phyloP scores from a whole-genome alignment of 1,140 invertebrate genomes.

The Pararge aegeria region DNA sequence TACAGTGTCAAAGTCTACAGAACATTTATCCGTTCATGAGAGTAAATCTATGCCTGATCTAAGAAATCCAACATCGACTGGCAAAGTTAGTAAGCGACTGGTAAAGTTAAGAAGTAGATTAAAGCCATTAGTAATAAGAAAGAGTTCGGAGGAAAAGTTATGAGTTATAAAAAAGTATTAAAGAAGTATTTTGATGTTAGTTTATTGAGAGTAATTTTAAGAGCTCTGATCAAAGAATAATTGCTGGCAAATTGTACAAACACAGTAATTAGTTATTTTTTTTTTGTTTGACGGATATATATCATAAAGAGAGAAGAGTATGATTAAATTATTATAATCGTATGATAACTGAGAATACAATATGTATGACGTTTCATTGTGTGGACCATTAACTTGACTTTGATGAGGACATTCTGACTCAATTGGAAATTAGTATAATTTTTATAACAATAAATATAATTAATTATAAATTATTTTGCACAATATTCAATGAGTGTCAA shows the following conservation, averaged over 20 bases:
- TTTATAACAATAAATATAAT: too few relatives aligned
- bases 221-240: constrained; percentile 3
- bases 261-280: background rate
- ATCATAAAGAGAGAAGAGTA: constrained; percentile 14
- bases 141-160: constrained; percentile 67
- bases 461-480: too few relatives aligned
- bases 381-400: background rate
- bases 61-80: constrained; percentile 49
- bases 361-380: background rate
- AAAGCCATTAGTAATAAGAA: constrained; percentile 76
- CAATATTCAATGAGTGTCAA: too few relatives aligned
- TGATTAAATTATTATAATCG: constrained; percentile 2
- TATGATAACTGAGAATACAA: background rate
- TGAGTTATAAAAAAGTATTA: constrained; percentile 33
- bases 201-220: background rate
- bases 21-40: constrained; percentile 55
- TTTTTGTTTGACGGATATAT: background rate
- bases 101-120: constrained; percentile 67
- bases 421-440: too few relatives aligned
- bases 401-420: background rate
- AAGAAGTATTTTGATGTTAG: background rate
- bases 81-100: constrained; percentile 68
- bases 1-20: constrained; percentile 35
- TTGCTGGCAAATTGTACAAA: background rate
- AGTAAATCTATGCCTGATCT: constrained; percentile 78